Base-by-base conservation (phyloP, 2,797 vertebrate genomes). In the Danio kyathit region DNA sequence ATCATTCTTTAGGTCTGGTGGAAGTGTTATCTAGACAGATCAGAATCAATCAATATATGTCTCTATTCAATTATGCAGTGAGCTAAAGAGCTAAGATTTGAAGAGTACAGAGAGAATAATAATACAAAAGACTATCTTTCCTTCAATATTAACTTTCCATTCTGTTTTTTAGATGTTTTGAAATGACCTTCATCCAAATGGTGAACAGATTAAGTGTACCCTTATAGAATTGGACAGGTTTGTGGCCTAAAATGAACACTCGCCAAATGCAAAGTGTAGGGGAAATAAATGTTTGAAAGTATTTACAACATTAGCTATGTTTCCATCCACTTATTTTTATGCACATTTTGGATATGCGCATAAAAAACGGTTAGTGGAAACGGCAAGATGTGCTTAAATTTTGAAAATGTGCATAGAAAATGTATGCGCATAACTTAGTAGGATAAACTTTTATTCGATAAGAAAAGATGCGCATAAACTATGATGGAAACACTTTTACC, bases 141-240 rank as follows among this genome's bases (percentile, higher is more conserved):
- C 3, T 29, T 29, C 1, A 29, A 29, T 29, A 29, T 29, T 29
- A 29, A 17, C 49, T 66, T 46, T 13, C 8, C n/a, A 44, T 2
- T 71, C 12, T 64, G 60, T 51, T 21, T 13, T 48, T 57, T 57
- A 40, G 14, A 41, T 86, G 84, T 85, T 74, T 86, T 84, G 75
- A 67, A 84, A 83, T 71, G 80, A 84, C 29, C 29, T 29, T 29
- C 29, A 29, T 29, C 70, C 65, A 59, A 87, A 80, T 77, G 80
- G 87, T 72, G 80, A 78, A 76, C 76, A 78, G 64, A 73, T 66
- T 75, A 82, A 85, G 66, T 65, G 63, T 56, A 60, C 40, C 57
- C 76, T 76, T 79, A 46, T 77, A 61, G 49, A 51, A 6, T 13
- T 41, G 48, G 87, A 89, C 88, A 87, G 87, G 81, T 29, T 29